A percentile compares a stretch with the other conserved stretches of the same genome.
Evolutionary conservation across 2,113 vertebrate species (phyloP).

Genomic region (mouse (Mus musculus)): DNA sequence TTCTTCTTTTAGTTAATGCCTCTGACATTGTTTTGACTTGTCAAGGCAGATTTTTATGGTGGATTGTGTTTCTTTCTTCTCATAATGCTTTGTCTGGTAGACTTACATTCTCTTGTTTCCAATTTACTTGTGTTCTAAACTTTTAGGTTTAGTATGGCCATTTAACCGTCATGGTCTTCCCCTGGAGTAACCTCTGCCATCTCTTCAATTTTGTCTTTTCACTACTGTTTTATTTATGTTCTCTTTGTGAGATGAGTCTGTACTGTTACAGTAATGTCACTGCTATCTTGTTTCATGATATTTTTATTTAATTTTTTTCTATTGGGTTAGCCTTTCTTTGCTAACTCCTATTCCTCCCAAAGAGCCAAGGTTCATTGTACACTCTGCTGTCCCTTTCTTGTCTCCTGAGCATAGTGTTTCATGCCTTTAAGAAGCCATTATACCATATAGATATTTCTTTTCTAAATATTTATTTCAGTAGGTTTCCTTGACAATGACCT

Average conservation of each 20-base stretch:
- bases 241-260: background rate
- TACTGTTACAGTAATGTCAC: background rate
- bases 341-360: background rate
- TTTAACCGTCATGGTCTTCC: background rate
- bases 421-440: background rate
- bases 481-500: constrained; percentile 16
- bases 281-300: background rate
- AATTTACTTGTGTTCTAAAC: background rate
- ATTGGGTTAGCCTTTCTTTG: background rate
- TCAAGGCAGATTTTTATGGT: background rate
- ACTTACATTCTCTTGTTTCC: background rate
- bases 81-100: background rate
- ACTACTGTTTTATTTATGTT: background rate
- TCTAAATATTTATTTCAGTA: background rate
- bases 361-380: background rate
- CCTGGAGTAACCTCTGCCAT: background rate
- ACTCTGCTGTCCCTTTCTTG: background rate
- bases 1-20: background rate
- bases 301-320: background rate
- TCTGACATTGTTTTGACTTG: background rate
- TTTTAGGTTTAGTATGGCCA: background rate
- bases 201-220: background rate
- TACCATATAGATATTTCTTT: background rate
- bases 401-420: background rate
- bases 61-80: background rate